Base-by-base conservation (phyloP, 1,140 invertebrate species). In the Agraylea sexmaculata region DNA sequence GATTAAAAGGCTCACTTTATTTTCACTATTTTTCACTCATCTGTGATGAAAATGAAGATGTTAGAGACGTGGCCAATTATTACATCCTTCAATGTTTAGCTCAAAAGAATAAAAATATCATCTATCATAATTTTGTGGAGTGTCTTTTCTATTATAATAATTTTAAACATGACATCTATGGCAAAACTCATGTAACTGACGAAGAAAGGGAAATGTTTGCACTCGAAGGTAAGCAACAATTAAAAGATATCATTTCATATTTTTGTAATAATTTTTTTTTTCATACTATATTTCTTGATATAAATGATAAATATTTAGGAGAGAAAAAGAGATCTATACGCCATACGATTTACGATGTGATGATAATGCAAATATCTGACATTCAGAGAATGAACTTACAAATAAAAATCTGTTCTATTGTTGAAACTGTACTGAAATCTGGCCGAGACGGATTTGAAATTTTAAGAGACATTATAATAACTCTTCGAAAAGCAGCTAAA, bases 91-190 rank as follows among this genome's bases (percentile, higher is more conserved):
- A 37, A 13, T 49, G 43, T 20, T 17, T 49, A 13, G 36, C 46
- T 4, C 11, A 30, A 11, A 29, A 36, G 7, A 44, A 49, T 16
- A 40, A 40, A 10, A 45, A 40, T 11, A 33, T 43, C 19, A 23
- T 49, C 2, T 49, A 39, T 17, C 30, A 49, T 23, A 45, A 49
- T 34, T 49, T 49, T 32, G 43, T 49, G 11, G 43, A 45, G 16
- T 35, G 29, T 22, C 40, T 49, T 1, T 49, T 49, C 18, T 45
- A 43, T 34, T 49, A 37, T 19, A 49, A 49, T 15, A 19, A 39
- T n/a, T 49, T 30, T 30, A 29, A 40, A 13, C 43, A 44, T 4
- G 4, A 34, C 10, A 36, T 13, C 4, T 43, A 40, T 33, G 36
- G 21, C n/a, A 43, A 43, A 12, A 46, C 40, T 37, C 7, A 36